phyloP scores from a whole-genome alignment of 2,888 invertebrate species.

The Dynastes hyllus region DNA sequence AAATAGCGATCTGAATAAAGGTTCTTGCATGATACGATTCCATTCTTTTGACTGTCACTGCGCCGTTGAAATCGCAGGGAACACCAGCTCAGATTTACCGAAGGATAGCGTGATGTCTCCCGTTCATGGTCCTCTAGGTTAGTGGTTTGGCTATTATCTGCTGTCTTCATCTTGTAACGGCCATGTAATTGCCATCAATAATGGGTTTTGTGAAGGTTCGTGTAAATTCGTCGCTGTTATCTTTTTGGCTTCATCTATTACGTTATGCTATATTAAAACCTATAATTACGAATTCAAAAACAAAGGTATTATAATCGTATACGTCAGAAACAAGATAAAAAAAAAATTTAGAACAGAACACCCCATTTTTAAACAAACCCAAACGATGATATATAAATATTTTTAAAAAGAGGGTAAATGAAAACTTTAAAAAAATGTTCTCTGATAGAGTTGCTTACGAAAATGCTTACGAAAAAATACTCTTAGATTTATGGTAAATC shows the following conservation, averaged over 20 bases:
- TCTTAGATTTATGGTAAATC: too few species aligned
- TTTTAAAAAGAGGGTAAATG: too few species aligned
- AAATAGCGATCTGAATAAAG: slow-evolving; percentile 25
- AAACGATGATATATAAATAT: too few species aligned
- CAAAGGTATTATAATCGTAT: slow-evolving; percentile 29
- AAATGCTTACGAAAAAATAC: too few species aligned
- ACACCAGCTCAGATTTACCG: slow-evolving; percentile 67
- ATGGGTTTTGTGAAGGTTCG: slow-evolving; percentile 57
- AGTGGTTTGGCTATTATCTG: slow-evolving; percentile 67
- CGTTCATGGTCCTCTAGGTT: slow-evolving; percentile 68
- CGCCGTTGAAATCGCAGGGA: slow-evolving; percentile 63
- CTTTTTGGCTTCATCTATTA: slow-evolving; percentile 51
- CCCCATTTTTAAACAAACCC: too few species aligned
- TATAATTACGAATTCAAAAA: slow-evolving; percentile 48
- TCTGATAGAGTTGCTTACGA: too few species aligned
- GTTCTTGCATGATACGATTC: slow-evolving; percentile 66
- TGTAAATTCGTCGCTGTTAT: slow-evolving; percentile 52
- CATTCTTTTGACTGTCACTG: slow-evolving; percentile 66
- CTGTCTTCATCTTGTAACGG: slow-evolving; percentile 67
- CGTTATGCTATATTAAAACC: slow-evolving; percentile 48
- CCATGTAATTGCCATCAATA: slow-evolving; percentile 65
- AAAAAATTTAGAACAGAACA: not conserved
- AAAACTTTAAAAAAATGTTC: too few species aligned
- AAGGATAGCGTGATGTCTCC: slow-evolving; percentile 70
- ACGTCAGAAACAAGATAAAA: not conserved